Conservation (phyloP, 2,113 vertebrate species). For the Eurystomus gularis region DNA sequence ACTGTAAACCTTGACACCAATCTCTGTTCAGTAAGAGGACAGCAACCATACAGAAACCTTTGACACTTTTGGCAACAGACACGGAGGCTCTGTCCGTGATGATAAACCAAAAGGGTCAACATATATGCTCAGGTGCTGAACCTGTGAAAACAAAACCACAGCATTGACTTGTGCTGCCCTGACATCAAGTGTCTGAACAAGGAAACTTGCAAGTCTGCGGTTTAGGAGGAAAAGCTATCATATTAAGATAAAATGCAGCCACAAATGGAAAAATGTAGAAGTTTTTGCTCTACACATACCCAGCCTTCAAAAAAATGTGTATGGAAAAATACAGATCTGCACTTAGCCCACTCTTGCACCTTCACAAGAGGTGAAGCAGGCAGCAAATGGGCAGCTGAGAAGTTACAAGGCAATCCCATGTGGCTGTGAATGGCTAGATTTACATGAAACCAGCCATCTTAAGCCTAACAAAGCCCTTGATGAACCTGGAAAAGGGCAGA, state of each 20-base stretch:
- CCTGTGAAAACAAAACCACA: neutral
- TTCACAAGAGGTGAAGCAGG: neutral
- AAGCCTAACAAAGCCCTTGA: neutral
- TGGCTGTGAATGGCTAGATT: neutral
- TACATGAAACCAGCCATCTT: neutral
- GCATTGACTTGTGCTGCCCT: neutral
- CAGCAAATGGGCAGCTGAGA: rapidly evolving
- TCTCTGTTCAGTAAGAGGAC: neutral
- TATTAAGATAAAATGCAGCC: neutral
- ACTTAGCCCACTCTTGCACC: neutral
- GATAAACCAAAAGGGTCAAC: neutral
- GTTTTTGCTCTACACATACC: neutral
- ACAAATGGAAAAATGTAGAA: neutral
- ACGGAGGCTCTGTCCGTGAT: neutral
- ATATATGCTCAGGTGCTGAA: neutral
- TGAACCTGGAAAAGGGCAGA: neutral
- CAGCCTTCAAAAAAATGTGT: neutral
- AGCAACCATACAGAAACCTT: neutral
- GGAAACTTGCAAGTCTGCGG: neutral
- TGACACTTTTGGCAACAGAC: neutral
- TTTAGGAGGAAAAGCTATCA: neutral
- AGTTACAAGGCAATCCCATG: neutral
- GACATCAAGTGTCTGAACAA: neutral
- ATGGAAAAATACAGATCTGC: neutral
- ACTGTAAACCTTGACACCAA: neutral